Percentiles rank a stretch among this genome's conserved stretches.
These are phyloP conservation scores for Tipula confusa DNA, from an alignment of 2,888 invertebrate species.

Conservation along the genomic window DNA sequence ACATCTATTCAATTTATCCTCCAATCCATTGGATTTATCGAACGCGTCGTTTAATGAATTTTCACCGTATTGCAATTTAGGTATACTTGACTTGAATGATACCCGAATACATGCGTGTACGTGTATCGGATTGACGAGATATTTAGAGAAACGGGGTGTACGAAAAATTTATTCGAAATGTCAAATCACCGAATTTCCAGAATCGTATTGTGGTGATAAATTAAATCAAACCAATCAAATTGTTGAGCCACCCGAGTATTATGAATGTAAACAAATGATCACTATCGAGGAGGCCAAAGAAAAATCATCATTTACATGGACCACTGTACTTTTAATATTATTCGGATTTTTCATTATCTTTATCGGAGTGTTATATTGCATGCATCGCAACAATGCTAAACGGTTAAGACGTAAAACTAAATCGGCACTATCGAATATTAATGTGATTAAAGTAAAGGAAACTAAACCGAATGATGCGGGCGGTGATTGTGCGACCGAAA, in stretches of 20 bases:
- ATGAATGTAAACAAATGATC: background rate
- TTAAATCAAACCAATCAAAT: background rate
- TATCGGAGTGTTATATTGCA: slow-evolving; percentile 48
- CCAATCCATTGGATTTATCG: slow-evolving; percentile 51
- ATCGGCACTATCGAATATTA: background rate
- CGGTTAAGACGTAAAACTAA: slow-evolving; percentile 46
- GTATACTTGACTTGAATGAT: slow-evolving; percentile 49
- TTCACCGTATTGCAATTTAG: slow-evolving; percentile 55
- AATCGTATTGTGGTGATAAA: background rate
- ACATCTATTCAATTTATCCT: slow-evolving; percentile 54
- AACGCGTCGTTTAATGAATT: slow-evolving; percentile 44
- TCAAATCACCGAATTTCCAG: background rate
- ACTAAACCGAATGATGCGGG: background rate
- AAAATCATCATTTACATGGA: slow-evolving; percentile 4
- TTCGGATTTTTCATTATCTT: background rate
- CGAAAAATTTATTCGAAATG: background rate
- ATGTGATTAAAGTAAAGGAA: background rate
- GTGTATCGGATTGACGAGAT: background rate
- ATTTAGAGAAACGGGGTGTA: background rate
- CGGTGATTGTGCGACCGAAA: background rate
- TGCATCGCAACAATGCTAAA: slow-evolving; percentile 53
- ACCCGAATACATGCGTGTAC: slow-evolving; percentile 31
- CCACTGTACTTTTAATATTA: background rate
- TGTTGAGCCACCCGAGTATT: background rate
- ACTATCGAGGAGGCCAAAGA: background rate